Base-by-base conservation (phyloP, 2,113 vertebrate species). In the Menura novaehollandiae region DNA sequence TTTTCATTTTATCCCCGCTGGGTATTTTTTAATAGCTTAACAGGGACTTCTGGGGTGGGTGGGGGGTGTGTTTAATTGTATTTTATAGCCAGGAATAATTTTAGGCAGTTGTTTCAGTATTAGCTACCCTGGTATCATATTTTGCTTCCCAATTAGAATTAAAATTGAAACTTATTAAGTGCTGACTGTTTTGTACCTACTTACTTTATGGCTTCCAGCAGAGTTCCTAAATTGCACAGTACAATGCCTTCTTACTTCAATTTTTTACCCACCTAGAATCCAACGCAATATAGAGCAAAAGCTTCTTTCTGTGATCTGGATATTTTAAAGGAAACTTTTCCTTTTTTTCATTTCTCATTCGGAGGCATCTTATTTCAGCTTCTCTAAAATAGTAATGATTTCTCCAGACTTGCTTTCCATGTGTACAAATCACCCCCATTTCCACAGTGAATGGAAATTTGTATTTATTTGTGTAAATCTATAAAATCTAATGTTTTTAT, bases 91-190 rank as follows among this genome's bases (percentile, higher is more conserved):
- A 67, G 33, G 17, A 37, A 62, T 91, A 69, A 46, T 78, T 95
- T 83, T 86, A 87, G 58, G 59, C 35, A n/a, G 19, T 75, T 84
- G 20, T 53, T 94, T 93, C 27, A 55, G 15, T 68, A 60, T 62
- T 85, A 91, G 35, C 73, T 89, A 62, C n/a, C 46, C 46, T 88
- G 21, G 37, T 77, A 68, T 77, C 55, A 27, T 75, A 78, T 77
- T 96, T 91, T 95, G 47, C 56, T 78, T 90, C 43, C 60, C 47
- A 94, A 89, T 92, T 58, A 91, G 83, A 95, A 90, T 85, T 85
- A 89, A 91, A 96, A 91, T 66, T 53, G 60, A 84, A 92, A 86
- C 64, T 51, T 89, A 68, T 74, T 95, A 92, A 88, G 67, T 76
- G 64, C 35, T 82, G 26, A 28, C 83, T 96, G 75, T 15, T 94